Conservation (phyloP, 2,888 invertebrate species). For the Dasysyrphus tricinctus region DNA sequence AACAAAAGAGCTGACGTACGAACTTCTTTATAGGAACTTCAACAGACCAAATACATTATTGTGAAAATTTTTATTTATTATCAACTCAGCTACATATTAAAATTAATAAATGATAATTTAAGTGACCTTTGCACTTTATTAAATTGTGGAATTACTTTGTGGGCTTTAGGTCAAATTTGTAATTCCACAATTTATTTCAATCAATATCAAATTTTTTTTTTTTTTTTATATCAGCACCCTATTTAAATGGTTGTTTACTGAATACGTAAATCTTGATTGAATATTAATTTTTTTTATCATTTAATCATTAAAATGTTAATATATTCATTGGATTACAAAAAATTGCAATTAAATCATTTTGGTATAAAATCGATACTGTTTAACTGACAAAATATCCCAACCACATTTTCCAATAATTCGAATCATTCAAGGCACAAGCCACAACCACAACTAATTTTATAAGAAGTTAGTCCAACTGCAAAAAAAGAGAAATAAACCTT, state of each 20-base stretch:
- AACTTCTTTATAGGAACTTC: not conserved
- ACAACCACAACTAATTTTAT: slow-evolving; percentile 14
- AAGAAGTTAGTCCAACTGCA: slow-evolving; percentile 2
- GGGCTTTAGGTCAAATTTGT: too few species aligned
- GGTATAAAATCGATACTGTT: not conserved
- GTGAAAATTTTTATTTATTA: too few species aligned
- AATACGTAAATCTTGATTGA: too few species aligned
- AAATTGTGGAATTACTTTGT: too few species aligned
- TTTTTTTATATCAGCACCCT: not conserved
- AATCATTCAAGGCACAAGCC: slow-evolving; percentile 28
- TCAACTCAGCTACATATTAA: too few species aligned
- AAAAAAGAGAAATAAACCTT: not conserved
- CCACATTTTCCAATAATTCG: slow-evolving; percentile 18
- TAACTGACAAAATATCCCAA: not conserved
- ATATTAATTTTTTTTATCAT: not conserved
- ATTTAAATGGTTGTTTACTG: not conserved
- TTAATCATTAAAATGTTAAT: not conserved
- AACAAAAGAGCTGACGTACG: not conserved
- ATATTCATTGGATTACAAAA: too few species aligned
- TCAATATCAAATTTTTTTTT: too few species aligned
- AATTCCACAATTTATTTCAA: too few species aligned
- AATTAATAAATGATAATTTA: too few species aligned
- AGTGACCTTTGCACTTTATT: too few species aligned
- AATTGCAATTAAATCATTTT: not conserved
- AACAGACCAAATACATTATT: too few species aligned